Evolutionary conservation across 2,888 invertebrate species (phyloP).

Genomic region (Augiades crinisus): DNA sequence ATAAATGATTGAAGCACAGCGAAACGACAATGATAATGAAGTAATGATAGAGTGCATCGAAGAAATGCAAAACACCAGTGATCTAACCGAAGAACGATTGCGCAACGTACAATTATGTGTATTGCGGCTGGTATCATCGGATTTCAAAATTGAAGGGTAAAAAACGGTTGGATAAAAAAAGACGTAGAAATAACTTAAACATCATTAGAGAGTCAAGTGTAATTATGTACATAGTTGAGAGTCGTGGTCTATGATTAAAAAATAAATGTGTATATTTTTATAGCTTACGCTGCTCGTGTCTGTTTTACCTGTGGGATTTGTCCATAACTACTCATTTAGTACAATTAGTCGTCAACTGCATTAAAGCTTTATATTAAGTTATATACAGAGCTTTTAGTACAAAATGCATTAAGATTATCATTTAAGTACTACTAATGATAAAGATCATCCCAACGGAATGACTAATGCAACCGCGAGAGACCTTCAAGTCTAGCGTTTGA

Average conservation of each 20-base stretch:
- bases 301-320: no score
- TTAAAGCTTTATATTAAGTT: background rate
- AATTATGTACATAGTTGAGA: constrained; percentile 5
- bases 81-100: constrained; percentile 53
- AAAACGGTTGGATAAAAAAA: constrained; percentile 35
- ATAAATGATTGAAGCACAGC: constrained; percentile 42
- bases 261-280: no score
- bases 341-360: no score
- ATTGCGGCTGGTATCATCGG: constrained; percentile 48
- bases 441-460: constrained; percentile 30
- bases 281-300: no score
- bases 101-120: constrained; percentile 57
- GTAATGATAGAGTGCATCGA: constrained; percentile 41
- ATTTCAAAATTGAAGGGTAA: constrained; percentile 45
- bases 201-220: constrained; percentile 5
- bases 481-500: constrained; percentile 40
- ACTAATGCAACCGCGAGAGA: constrained; percentile 34
- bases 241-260: background rate
- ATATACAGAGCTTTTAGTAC: background rate
- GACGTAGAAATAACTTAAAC: constrained; percentile 15
- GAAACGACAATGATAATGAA: constrained; percentile 51
- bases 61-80: constrained; percentile 50
- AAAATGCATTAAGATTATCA: constrained; percentile 18
- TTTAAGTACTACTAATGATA: constrained; percentile 16
- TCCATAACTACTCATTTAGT: no score